These are phyloP conservation scores for Chaitophorus viminalis DNA, from an alignment of 2,888 invertebrate genomes.

Conservation along the genomic window DNA sequence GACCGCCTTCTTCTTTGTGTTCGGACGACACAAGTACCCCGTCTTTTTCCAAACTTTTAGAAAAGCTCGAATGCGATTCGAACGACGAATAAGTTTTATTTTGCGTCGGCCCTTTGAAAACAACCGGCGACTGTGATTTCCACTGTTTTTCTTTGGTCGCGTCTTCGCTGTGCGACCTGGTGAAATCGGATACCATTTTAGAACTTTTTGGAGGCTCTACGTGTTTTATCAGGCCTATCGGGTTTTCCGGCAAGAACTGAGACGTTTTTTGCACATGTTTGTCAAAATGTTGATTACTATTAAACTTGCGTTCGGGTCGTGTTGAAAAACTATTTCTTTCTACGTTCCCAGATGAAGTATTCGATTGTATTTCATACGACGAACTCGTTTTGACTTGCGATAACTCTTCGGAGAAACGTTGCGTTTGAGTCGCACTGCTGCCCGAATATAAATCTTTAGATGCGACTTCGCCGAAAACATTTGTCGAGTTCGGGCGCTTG, in stretches of 20 bases:
- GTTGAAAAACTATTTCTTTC: slow-evolving; percentile 10
- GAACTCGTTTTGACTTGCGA: neutral
- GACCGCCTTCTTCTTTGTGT: slow-evolving; percentile 26
- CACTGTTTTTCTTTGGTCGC: slow-evolving; percentile 14
- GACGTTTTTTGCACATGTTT: slow-evolving; percentile 9
- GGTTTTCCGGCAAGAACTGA: neutral
- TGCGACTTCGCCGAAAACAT: neutral
- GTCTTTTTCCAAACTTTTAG: slow-evolving; percentile 29
- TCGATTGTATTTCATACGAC: neutral
- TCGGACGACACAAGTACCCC: slow-evolving; percentile 35
- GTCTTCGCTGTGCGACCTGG: slow-evolving; percentile 25
- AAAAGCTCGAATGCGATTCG: slow-evolving; percentile 39
- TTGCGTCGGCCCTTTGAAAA: neutral
- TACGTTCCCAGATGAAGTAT: neutral
- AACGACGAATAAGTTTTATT: slow-evolving; percentile 13
- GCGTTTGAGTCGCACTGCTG: neutral
- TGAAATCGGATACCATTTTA: neutral
- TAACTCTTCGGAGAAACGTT: neutral
- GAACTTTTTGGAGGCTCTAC: slow-evolving; percentile 16
- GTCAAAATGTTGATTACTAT: neutral
- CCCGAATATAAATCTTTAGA: slow-evolving; percentile 1
- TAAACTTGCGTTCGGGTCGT: neutral
- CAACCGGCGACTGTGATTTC: slow-evolving; percentile 12
- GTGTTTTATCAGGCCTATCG: slow-evolving; percentile 10
- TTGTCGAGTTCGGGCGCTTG: slow-evolving; percentile 22